Evolutionary conservation across 2,113 vertebrate species (phyloP), one percentile per base, ranked within the genome.

Genomic region (Chamaea fasciata): DNA sequence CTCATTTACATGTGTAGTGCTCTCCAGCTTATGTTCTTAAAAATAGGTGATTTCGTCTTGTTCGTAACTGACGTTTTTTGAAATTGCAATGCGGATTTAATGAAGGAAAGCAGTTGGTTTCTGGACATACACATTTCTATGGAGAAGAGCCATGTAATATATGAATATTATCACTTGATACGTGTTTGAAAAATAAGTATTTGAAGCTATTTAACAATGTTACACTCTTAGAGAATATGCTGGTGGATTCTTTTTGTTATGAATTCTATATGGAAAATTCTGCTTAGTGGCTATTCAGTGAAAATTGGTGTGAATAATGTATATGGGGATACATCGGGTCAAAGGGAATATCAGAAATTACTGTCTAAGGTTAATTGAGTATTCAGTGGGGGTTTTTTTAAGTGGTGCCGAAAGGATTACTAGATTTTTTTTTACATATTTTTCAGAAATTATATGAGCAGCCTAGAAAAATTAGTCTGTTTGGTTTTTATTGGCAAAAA

Each of bases 41-140:
- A 97, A 97, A 94, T 87, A 97, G 91, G 91, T 96, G 96, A 96
- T 98, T 98, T 97, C 92, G 96, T 92, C 89, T 97, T 97, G 89
- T 94, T 95, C 90, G 78, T 97, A 97, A 98, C 96, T 97, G 96
- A 93, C 81, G 14, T 97, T 97, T 95, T 95, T 83, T 31, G 15
- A 41, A 47, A 55, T 35, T 41, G 10, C 30, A 62, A 13, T 94
- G 83, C 56, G 94, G 91, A 95, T 97, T 96, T 97, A 95, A 97
- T 97, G 96, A 97, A 97, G 96, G 82, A 84, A 97, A 96, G 85
- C 49, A 46, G 80, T 95, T 96, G 70, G 23, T 91, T 95, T 95
- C 69, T 3, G 63, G 41, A 93, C 85, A 83, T 83, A 49, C 23
- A 76, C 31, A 39, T 91, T 95, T 95, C 52, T 75, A 70, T 63